Conservation (phyloP, 1,140 invertebrate genomes). For the Heliconius nattereri region DNA sequence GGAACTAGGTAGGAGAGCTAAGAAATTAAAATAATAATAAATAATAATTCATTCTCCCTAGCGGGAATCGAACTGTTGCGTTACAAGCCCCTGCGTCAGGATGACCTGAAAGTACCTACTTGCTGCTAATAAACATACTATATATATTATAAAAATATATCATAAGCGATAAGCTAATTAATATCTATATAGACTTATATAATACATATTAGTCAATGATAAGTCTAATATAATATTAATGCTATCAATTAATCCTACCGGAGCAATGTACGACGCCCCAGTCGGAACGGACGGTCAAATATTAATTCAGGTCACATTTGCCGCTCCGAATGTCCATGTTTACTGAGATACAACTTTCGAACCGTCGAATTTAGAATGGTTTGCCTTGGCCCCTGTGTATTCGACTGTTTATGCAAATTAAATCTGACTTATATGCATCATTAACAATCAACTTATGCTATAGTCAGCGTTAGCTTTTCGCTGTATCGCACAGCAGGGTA, state of each 20-base stretch:
- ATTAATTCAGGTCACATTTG: conserved; percentile 77
- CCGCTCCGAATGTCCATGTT: conserved; percentile 64
- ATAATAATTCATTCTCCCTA: no score
- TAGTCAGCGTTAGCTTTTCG: no score
- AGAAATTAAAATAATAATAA: no score
- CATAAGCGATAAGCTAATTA: no score
- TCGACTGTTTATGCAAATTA: conserved; percentile 74
- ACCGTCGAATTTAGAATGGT: conserved; percentile 73
- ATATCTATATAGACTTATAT: neutral
- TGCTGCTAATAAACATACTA: no score
- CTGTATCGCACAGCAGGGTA: no score
- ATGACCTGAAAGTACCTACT: no score
- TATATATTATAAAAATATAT: no score
- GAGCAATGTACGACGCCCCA: conserved; percentile 31
- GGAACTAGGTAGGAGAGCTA: no score
- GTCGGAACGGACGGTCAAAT: conserved; percentile 64
- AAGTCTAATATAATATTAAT: conserved; percentile 16
- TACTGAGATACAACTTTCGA: conserved; percentile 72
- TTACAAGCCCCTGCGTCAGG: no score
- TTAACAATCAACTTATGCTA: neutral
- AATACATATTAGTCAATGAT: neutral
- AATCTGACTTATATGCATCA: conserved; percentile 29
- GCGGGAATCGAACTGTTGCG: no score
- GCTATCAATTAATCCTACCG: conserved; percentile 8
- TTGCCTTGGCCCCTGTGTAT: conserved; percentile 68